phyloP scores from a whole-genome alignment of 2,113 vertebrate species.

The Lethenteron camtschaticum region DNA sequence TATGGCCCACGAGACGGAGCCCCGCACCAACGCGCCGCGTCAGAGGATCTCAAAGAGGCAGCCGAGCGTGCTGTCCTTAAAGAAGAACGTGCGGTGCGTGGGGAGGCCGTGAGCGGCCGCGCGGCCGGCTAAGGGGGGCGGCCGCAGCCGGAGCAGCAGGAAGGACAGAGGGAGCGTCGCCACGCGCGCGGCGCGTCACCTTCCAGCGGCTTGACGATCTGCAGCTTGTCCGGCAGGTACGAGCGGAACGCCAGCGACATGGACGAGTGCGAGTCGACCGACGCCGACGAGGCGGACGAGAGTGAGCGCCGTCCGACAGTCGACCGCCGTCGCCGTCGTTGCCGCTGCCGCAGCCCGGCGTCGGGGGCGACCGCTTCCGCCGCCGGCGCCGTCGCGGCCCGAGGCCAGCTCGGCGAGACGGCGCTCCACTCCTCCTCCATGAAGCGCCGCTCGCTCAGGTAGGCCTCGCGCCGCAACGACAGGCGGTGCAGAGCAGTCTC shows the following conservation, averaged over 20 bases:
- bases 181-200: conserved; percentile 18
- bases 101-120: too few relatives aligned
- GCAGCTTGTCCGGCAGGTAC: conserved; percentile 46
- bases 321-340: conserved; percentile 21
- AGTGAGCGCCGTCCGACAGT: too few relatives aligned
- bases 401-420: conserved; percentile 31
- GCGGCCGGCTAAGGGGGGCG: too few relatives aligned
- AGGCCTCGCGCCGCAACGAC: conserved; percentile 33
- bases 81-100: too few relatives aligned
- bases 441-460: conserved; percentile 28
- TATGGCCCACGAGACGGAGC: too few relatives aligned
- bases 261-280: conserved; percentile 24
- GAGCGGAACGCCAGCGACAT: conserved; percentile 32
- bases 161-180: too few relatives aligned
- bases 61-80: too few relatives aligned
- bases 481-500: conserved; percentile 39
- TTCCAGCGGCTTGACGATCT: conserved; percentile 60
- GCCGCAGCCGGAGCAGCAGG: too few relatives aligned
- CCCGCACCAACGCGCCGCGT: too few relatives aligned
- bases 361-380: conserved; percentile 24
- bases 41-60: too few relatives aligned
- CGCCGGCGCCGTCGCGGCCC: conserved; percentile 45
- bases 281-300: conserved; percentile 13
- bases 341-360: conserved; percentile 33
- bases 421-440: conserved; percentile 38